These are phyloP conservation scores for Heptranchias perlo DNA, from an alignment of 2,113 vertebrate species.

Conservation along the genomic window DNA sequence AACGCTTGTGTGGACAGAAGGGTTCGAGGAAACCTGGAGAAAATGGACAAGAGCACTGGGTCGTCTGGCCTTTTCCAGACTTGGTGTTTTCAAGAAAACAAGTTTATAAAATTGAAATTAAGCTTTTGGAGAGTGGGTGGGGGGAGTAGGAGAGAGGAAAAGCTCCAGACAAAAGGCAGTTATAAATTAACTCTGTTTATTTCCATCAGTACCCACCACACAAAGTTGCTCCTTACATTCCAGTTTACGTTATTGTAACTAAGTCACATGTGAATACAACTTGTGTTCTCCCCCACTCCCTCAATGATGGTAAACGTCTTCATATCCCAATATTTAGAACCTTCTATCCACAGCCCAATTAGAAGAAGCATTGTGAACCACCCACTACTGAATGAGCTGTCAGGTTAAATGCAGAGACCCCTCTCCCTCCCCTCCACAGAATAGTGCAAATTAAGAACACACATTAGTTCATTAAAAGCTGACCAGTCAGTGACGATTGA, in stretches of 20 bases:
- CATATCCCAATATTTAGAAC: not conserved
- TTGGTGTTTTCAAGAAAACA: not conserved
- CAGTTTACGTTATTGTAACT: slow-evolving; percentile 32
- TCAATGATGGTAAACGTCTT: not conserved
- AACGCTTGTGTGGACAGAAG: not conserved
- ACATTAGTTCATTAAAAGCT: slow-evolving; percentile 7
- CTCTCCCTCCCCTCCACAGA: not conserved
- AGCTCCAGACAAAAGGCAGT: not conserved
- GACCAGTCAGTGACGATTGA: not conserved
- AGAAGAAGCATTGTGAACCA: not conserved
- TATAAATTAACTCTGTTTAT: slow-evolving; percentile 16
- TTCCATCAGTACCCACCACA: slow-evolving; percentile 28
- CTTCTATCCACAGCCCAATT: not conserved
- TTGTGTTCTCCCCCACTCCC: not conserved
- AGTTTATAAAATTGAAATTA: not conserved
- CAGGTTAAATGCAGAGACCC: not conserved
- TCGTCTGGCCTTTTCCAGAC: not conserved
- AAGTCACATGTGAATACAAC: slow-evolving; percentile 23
- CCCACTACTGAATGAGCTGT: not conserved
- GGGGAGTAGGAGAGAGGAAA: not conserved
- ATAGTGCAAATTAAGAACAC: slow-evolving; percentile 16
- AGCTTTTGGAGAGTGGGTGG: not conserved
- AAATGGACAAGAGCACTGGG: not conserved
- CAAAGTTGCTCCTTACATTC: slow-evolving; percentile 32
- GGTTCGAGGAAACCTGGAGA: not conserved